Evolutionary conservation across 2,797 vertebrate species (phyloP), one percentile per base, ranked within the genome.

Genomic region (Sebastes aleutianus): DNA sequence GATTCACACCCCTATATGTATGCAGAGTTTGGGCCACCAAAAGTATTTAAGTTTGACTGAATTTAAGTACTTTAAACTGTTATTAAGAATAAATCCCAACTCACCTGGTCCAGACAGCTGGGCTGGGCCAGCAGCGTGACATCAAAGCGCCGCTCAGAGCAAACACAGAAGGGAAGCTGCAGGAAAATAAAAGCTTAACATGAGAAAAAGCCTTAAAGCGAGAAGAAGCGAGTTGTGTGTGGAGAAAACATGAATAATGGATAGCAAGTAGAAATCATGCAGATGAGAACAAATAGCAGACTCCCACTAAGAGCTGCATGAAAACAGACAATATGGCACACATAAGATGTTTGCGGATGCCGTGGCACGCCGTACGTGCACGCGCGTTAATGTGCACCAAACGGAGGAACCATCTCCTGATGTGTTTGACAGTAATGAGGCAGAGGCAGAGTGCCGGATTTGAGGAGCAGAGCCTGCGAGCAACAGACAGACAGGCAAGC

Each of bases 231-330:
- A 85, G 82, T 82, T 84, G 74, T 85, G 85, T 84, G 83, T 78
- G 73, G 63, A 85, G 63, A 80, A 82, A 74, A 68, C 84, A 93
- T 93, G 88, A 94, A 95, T 93, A 92, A 94, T 94, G 83, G 83
- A 94, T 88, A 65, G 54, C 50, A 57, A 81, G 83, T 13, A 68
- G 81, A 89, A 90, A 87, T 85, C 86, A 90, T 91, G 88, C 82
- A 90, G 88, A 92, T 93, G 89, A 93, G 87, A 91, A 86, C 91
- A 93, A 92, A 89, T 86, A 85, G 79, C 64, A 74, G 63, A 78
- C 29, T 87, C 66, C 57, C 79, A 82, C 62, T 76, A 86, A 90
- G 75, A 73, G 54, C 31, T 50, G 82, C 83, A 70, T 85, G 77
- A 78, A 83, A 91, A 76, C 34, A 80, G 74, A 84, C 78, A 79